Conservation (phyloP, 2,113 vertebrate genomes). For the Cricetomys ansorgei region DNA sequence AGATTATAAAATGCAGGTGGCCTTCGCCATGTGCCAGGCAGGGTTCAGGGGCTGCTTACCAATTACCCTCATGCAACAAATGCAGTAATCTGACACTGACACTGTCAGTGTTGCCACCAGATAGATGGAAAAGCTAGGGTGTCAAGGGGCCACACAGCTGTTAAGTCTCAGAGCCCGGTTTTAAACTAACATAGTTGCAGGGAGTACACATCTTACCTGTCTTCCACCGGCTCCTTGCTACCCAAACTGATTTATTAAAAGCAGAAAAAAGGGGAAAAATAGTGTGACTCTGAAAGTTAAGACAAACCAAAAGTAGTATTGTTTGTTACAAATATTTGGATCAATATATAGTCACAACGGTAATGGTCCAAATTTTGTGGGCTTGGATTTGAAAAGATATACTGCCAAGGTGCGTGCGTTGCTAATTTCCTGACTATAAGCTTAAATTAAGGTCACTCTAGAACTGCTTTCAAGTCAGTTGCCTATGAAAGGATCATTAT, state of each 20-base stretch:
- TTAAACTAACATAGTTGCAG: not conserved
- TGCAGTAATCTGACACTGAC: not conserved
- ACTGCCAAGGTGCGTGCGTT: not conserved
- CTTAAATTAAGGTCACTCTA: not conserved
- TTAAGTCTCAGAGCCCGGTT: not conserved
- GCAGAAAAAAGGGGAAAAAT: not conserved
- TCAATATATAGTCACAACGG: not conserved
- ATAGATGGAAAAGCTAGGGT: not conserved
- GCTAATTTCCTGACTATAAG: conserved; percentile 28
- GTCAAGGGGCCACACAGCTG: not conserved
- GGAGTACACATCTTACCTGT: too few relatives aligned
- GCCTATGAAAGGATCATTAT: not conserved
- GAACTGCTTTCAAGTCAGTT: not conserved
- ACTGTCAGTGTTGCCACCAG: not conserved
- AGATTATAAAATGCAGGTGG: not conserved
- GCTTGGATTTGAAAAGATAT: conserved; percentile 13
- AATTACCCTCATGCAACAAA: not conserved
- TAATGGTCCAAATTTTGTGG: not conserved
- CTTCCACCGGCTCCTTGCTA: not conserved
- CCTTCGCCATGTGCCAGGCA: not conserved
- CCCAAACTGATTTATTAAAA: conserved; percentile 5
- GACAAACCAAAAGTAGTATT: not conserved
- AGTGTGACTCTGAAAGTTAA: not conserved
- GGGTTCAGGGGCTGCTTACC: not conserved
- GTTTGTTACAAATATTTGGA: not conserved